Conservation (phyloP, 2,888 invertebrate species). For the Incurvaria masculella region DNA sequence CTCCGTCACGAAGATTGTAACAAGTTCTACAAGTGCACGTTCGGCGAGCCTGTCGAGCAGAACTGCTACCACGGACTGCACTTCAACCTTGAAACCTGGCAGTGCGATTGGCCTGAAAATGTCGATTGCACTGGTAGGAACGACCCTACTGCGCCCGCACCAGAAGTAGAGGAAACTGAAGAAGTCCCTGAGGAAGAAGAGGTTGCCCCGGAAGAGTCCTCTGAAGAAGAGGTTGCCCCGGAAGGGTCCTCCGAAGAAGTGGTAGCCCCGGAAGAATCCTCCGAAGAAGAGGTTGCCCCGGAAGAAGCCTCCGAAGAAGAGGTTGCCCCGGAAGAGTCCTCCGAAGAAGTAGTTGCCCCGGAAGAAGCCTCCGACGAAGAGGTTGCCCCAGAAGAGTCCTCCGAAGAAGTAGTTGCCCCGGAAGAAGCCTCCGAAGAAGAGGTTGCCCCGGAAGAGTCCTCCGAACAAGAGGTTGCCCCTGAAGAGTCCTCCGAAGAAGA, state of each 20-base stretch:
- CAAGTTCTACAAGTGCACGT: constrained; percentile 65
- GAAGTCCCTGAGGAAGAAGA: not conserved
- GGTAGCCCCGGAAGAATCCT: too few species aligned
- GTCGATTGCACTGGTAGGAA: constrained; percentile 55
- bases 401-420: too few species aligned
- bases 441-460: too few species aligned
- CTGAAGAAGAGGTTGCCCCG: not conserved
- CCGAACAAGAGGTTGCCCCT: too few species aligned
- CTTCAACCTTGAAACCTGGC: constrained; percentile 50
- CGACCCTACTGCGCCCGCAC: constrained; percentile 5
- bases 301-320: constrained; percentile 1
- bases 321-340: too few species aligned
- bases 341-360: too few species aligned
- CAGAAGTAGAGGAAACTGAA: not conserved
- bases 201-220: not conserved
- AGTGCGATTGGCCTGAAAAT: constrained; percentile 61
- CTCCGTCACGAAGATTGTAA: constrained; percentile 56
- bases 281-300: too few species aligned
- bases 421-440: too few species aligned
- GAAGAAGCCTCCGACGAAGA: too few species aligned
- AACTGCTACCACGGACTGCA: constrained; percentile 53
- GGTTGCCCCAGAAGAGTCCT: too few species aligned
- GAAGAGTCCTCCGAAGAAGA: too few species aligned
- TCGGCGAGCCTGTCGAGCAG: constrained; percentile 57
- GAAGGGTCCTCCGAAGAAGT: too few species aligned